Evolutionary conservation across 2,888 invertebrate species (phyloP), one percentile per base, ranked within the genome.

Genomic region (Drosophila atripex): DNA sequence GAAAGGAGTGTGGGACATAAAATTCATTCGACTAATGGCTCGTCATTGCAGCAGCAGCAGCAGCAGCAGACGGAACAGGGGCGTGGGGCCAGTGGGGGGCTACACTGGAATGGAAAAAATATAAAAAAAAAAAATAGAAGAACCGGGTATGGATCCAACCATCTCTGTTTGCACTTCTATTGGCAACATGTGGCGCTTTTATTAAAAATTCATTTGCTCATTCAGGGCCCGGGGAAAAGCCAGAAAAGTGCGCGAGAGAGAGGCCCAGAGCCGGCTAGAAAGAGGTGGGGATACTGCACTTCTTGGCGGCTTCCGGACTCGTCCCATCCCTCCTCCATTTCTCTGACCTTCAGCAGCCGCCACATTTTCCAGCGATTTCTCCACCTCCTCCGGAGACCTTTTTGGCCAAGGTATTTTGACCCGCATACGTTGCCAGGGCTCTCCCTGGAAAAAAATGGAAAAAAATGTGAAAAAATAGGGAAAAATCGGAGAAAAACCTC

Each of bases 191-290:
- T 85, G 88, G 88, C 65, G 84, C 86, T 88, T 85, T 85, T 85
- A 88, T 88, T 88, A 85, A 88, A 85, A 85, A 85, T 88, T 86
- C 88, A 85, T 85, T 85, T 86, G 82, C 85, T 74, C 58, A 80
- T 76, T 70, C 35, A 35, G n/a, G 32, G 12, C 4, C 32, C 1
- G 4, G 35, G 35, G 35, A 35, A 35, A 35, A 35, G 35, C 35
- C n/a, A 6, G 35, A 35, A 35, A 35, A 35, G n/a, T 3, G 52
- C n/a, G 21, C 1, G 41, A 16, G 12, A 35, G n/a, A 35, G 35
- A 35, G 0, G 32, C 1, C 32, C 32, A 3, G 12, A 12, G 32
- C 32, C 32, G 12, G 32, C 12, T 12, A 32, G 32, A 32, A 12
- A 32, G 25, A 16, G 23, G 7, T 16, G 28, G 53, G 14, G 38